These are phyloP conservation scores for Stichopus horrens DNA, from an alignment of 53 echinoderm and acorn worm genomes.

Conservation along the genomic window DNA sequence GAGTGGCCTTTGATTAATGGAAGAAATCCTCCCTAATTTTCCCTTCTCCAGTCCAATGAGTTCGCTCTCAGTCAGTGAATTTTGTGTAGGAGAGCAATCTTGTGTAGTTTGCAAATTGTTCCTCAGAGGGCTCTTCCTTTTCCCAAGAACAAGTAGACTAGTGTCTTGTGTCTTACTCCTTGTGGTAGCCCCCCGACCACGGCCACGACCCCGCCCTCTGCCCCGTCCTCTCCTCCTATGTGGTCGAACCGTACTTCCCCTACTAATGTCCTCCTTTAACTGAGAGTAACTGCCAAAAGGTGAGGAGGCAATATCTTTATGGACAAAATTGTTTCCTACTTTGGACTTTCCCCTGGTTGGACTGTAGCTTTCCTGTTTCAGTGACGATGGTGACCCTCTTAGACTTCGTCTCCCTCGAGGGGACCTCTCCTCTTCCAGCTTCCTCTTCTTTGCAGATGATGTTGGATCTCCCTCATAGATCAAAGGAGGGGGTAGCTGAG, in stretches of 20 bases:
- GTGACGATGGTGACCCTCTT: background rate
- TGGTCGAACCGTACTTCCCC: slow-evolving; percentile 2
- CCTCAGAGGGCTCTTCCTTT: slow-evolving; percentile 37
- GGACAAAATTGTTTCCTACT: background rate
- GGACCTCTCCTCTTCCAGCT: background rate
- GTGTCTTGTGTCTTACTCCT: background rate
- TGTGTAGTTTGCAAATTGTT: background rate
- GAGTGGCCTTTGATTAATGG: background rate
- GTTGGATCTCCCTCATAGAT: slow-evolving; percentile 12
- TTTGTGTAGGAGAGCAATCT: background rate
- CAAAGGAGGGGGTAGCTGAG: slow-evolving; percentile 32
- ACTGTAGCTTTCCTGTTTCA: background rate
- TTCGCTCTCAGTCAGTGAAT: background rate
- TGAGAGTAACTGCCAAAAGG: background rate
- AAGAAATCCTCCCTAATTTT: slow-evolving; percentile 3
- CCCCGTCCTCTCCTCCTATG: background rate
- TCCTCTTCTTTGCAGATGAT: slow-evolving; percentile 5
- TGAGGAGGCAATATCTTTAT: background rate
- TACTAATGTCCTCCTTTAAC: background rate
- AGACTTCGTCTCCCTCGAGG: background rate
- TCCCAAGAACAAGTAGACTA: slow-evolving; percentile 8
- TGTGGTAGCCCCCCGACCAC: slow-evolving; percentile 10
- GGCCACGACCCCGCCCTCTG: slow-evolving; percentile 10
- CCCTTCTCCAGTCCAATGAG: background rate
- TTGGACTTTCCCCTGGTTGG: background rate